Percentiles rank a stretch among this genome's conserved stretches.
phyloP scores from a whole-genome alignment of 2,113 vertebrate species.

The Paramormyrops kingsleyae region DNA sequence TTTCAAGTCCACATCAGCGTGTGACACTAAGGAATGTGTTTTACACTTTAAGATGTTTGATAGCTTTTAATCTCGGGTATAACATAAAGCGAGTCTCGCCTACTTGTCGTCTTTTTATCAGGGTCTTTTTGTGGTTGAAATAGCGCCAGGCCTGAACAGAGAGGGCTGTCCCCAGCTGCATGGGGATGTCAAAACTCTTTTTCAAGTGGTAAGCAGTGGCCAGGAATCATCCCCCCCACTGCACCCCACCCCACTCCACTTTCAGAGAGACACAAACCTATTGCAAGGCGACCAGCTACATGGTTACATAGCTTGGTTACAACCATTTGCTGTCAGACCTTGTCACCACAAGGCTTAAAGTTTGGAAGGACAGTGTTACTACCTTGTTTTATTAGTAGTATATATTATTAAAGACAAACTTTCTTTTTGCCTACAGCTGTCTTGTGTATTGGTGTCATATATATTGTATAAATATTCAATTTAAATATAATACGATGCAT shows the following conservation, averaged over 20 bases:
- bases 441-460: not conserved
- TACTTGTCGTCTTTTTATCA: not conserved
- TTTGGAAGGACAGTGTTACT: slow-evolving; percentile 19
- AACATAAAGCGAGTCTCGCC: not conserved
- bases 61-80: not conserved
- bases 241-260: not conserved
- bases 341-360: slow-evolving; percentile 22
- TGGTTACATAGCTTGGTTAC: slow-evolving; percentile 34
- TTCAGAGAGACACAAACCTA: slow-evolving; percentile 33
- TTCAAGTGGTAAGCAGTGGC: slow-evolving; percentile 35
- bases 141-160: not conserved
- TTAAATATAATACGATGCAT: not conserved
- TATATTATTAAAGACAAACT: not conserved
- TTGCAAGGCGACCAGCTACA: slow-evolving; percentile 16
- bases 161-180: slow-evolving; percentile 23
- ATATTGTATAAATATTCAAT: not conserved
- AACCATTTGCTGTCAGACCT: slow-evolving; percentile 32
- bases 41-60: not conserved
- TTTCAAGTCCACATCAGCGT: not conserved
- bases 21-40: not conserved
- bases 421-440: not conserved
- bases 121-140: not conserved
- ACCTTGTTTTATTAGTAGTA: not conserved
- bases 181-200: slow-evolving; percentile 19
- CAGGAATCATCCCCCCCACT: slow-evolving; percentile 33